Base-by-base conservation (phyloP, 2,113 vertebrate genomes). In the Colistium nudipinnis region DNA sequence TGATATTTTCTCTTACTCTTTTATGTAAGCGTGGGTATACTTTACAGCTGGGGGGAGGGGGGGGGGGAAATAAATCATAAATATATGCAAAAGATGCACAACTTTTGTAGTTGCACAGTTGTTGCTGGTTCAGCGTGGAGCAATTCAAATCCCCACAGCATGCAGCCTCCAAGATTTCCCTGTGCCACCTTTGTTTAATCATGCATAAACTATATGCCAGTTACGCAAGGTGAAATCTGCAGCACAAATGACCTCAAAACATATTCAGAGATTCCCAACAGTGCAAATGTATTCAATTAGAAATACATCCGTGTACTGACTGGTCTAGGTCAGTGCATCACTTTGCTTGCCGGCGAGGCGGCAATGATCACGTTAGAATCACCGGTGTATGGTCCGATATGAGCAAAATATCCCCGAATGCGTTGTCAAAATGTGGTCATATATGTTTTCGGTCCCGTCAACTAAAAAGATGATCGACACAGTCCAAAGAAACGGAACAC, bases 281-380 rank as follows among this genome's bases (percentile, higher is more conserved):
- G 22, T 39, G 9, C 64, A 51, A 60, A 20, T 44, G 19, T 28
- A 49, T 80, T 67, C 22, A 63, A 44, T 80, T 45, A 68, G 55
- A 62, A 66, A 59, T 17, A 11, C 20, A 44, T 25, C 41, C 22
- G 14, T 74, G 49, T 52, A 38, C 19, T 54, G 55, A 74, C 62
- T 55, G 36, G 59, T 72, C n/a, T 65, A 85, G 71, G 64, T 79
- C 66, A 81, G 65, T 55, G 64, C 54, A 25, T 30, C 47, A 70
- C 65, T 81, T 55, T 63, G 68, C 71, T 24, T 43, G 68, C 65
- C 82, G 87, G 66, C 11, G 52, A 83, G 62, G 75, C 86, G 70
- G 80, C 62, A 77, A 61, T 84, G 87, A 90, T 88, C 62, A 12
- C 78, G 87, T 88, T 80, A 86, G 72, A 63, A 61, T 67, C 77